Base-by-base conservation (phyloP, 2,888 invertebrate genomes). In the Brenthis hecate region DNA sequence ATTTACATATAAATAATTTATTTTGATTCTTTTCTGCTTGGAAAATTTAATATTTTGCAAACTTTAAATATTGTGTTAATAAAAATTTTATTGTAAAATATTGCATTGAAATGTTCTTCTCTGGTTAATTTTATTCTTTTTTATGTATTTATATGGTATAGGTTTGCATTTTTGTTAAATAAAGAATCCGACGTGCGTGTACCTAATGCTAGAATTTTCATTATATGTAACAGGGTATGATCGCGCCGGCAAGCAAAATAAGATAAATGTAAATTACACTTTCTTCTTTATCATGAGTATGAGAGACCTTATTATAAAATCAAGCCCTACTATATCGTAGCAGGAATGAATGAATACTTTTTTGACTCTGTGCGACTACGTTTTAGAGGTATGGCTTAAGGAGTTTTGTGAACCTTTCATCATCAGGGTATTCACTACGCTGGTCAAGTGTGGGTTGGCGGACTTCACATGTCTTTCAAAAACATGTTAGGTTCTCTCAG, bases 251-350 rank as follows among this genome's bases (percentile, higher is more conserved):
- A 64, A 65, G 51, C 55, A 47, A 28, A 55, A 28, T 64, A 56
- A 64, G 19, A 6, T 16, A 64, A 32, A 16, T 32, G 16, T 32
- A 47, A 53, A 48, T 50, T 64, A 55, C 6, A 56, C n/a, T 47
- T 47, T 56, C 48, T 47, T 50, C 13, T 61, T 32, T 32, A 56
- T 48, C 13, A 13, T 36, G n/a, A 32, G 47, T 55, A 28, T 48
- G 48, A 56, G 28, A 55, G 28, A 61, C 43, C 28, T 51, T 61
- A 51, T 16, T 60, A 14, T 23, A 8, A n/a, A 13, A n/a, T 32
- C 13, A 48, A 61, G n/a, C 13, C 14, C 1, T 51, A 16, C 6
- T 32, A 32, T 13, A 16, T 4, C 4, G 3, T 14, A 13, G 50
- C 28, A 36, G 2, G 14, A n/a, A 23, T 3, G 2, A 23, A 23